Conservation (phyloP, 2,888 invertebrate species). For the Allophyes oxyacanthae region DNA sequence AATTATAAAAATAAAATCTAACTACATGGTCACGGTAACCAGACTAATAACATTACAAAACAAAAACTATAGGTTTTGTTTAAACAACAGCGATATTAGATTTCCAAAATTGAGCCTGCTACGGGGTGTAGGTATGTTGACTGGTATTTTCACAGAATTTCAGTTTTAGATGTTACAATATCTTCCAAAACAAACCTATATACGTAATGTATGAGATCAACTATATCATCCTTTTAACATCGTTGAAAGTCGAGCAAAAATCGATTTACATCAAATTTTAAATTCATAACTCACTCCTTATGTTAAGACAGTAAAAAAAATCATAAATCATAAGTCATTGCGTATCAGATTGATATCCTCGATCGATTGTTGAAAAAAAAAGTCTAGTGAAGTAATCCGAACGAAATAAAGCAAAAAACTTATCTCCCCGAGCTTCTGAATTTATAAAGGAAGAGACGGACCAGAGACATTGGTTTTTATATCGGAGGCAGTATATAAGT, state of each 20-base stretch:
- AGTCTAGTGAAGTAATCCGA: constrained; percentile 21
- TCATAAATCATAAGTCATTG: constrained; percentile 13
- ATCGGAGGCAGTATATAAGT: constrained; percentile 35
- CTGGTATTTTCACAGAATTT: neutral
- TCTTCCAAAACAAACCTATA: constrained; percentile 3
- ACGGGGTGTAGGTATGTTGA: neutral
- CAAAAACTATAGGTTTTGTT: neutral
- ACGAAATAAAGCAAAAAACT: constrained; percentile 31
- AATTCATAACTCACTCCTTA: constrained; percentile 9
- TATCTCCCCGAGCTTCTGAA: constrained; percentile 27
- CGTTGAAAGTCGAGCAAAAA: constrained; percentile 4
- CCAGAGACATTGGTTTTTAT: constrained; percentile 48
- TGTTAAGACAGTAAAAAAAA: constrained; percentile 6
- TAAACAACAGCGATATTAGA: neutral
- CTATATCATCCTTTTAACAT: constrained; percentile 4
- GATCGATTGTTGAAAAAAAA: constrained; percentile 14
- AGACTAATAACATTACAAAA: neutral
- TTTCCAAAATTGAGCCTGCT: constrained; percentile 2
- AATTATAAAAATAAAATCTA: constrained; percentile 2
- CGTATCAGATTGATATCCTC: constrained; percentile 10
- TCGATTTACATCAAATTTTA: constrained; percentile 14
- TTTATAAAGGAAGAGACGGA: constrained; percentile 31
- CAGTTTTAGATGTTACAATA: constrained; percentile 1
- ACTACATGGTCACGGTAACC: neutral
- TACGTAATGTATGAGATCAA: constrained; percentile 8